Percentiles rank a stretch among this genome's conserved stretches.
Conservation (phyloP, 2,888 invertebrate genomes). For the Eilema depressum region DNA sequence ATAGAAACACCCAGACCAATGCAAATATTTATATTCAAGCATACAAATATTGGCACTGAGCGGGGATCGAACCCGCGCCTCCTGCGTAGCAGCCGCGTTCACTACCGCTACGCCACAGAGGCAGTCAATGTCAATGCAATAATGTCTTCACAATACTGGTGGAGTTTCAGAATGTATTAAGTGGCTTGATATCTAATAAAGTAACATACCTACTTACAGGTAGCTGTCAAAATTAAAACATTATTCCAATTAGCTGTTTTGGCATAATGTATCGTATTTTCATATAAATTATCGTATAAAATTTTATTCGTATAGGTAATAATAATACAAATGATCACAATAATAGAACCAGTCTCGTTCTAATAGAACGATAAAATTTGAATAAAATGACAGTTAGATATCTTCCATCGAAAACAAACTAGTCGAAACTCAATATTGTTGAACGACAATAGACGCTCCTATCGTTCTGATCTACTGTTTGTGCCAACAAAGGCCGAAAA, state of each 20-base stretch:
- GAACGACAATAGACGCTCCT: slow-evolving; percentile 49
- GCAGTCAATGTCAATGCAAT: too few relatives aligned
- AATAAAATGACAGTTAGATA: slow-evolving; percentile 65
- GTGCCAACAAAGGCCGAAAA: slow-evolving; percentile 68
- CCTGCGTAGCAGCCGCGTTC: too few relatives aligned
- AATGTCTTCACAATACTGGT: too few relatives aligned
- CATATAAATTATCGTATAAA: slow-evolving; percentile 3
- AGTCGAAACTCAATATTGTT: slow-evolving; percentile 67
- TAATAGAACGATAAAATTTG: slow-evolving; percentile 51
- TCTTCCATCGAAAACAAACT: slow-evolving; percentile 70
- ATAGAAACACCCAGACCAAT: too few relatives aligned
- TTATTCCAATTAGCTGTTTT: background rate
- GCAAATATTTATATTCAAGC: too few relatives aligned
- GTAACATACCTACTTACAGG: background rate
- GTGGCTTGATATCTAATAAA: background rate
- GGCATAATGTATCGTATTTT: background rate
- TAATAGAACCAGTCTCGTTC: slow-evolving; percentile 39
- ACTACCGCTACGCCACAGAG: too few relatives aligned
- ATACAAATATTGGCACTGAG: too few relatives aligned
- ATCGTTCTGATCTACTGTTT: slow-evolving; percentile 56
- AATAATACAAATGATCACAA: slow-evolving; percentile 14
- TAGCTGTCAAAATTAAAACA: background rate
- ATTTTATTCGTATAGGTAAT: slow-evolving; percentile 3
- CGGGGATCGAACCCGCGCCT: too few relatives aligned
- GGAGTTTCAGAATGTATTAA: too few relatives aligned